Conservation (phyloP, 2,797 vertebrate species). For the Manis crassicaudata region DNA sequence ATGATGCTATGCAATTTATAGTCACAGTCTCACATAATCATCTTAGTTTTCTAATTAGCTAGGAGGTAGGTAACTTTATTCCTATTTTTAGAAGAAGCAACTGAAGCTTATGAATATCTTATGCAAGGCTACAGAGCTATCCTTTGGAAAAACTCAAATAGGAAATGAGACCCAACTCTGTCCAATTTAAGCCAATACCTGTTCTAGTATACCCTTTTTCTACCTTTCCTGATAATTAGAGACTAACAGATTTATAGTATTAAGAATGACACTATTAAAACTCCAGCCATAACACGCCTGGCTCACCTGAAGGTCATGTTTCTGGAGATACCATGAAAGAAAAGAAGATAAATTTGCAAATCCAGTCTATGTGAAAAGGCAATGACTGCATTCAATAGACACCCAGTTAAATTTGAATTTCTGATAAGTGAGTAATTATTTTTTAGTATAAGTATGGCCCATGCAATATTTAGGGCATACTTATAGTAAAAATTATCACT, state of each 20-base stretch:
- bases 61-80: neutral
- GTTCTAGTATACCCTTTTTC: neutral
- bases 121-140: neutral
- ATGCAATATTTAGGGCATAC: constrained; percentile 1
- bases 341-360: neutral
- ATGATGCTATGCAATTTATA: neutral
- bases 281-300: neutral
- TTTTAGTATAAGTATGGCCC: neutral
- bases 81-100: neutral
- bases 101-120: neutral
- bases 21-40: neutral
- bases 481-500: neutral
- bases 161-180: neutral
- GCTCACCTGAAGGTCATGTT: neutral
- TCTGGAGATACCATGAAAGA: neutral
- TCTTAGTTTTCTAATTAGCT: neutral
- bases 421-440: neutral
- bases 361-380: neutral
- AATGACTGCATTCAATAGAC: neutral
- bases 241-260: neutral
- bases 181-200: neutral
- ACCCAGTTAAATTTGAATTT: constrained; percentile 20
- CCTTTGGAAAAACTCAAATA: neutral
- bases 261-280: neutral
- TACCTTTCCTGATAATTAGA: neutral